Evolutionary conservation across 2,113 vertebrate species (phyloP), one percentile per base, ranked within the genome.

Genomic region (Hymenochirus boettgeri): DNA sequence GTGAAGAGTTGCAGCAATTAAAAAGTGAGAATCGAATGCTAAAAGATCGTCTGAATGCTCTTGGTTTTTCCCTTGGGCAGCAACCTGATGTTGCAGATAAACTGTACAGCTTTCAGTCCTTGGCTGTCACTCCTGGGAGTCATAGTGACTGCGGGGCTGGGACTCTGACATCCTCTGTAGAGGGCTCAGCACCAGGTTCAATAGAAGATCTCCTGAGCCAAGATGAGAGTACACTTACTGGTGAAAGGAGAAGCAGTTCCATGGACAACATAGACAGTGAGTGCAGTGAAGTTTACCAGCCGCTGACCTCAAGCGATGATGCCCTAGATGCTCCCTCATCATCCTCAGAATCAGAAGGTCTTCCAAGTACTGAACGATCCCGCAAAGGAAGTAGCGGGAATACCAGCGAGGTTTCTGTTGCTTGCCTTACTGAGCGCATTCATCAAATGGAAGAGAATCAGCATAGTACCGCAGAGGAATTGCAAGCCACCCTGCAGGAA

Each of bases 361-460:
- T 86, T 1, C 91, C 93, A 5, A 93, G 93, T 69, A 81, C 87
- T 5, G 93, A 89, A 52, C 86, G 89, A 27, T 94, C 92, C 0
- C 85, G 93, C 7, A 89, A 94, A 69, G 91, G 91, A 31, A 92
- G 92, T 77, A 91, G 92, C 0, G 92, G n/a, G 45, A 92, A 91
- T 0, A 85, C 86, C 1, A 93, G 92, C 1, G 94, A 96, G 39
- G 93, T 94, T 37, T 97, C 95, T n/a, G n/a, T 98, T 3, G 93
- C 94, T 9, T 94, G 95, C 75, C 72, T 97, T 74, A 98, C 95
- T 0, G 95, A 98, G 61, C 85, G 94, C 12, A 94, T 98, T 59
- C 94, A 97, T 73, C 93, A 97, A 72, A 96, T 98, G 95, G 95
- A 98, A 26, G 95, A 98, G 85, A n/a, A 93, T 70, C 95, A 98